Base-by-base conservation (phyloP, 2,888 invertebrate species). In the Eupithecia inturbata region DNA sequence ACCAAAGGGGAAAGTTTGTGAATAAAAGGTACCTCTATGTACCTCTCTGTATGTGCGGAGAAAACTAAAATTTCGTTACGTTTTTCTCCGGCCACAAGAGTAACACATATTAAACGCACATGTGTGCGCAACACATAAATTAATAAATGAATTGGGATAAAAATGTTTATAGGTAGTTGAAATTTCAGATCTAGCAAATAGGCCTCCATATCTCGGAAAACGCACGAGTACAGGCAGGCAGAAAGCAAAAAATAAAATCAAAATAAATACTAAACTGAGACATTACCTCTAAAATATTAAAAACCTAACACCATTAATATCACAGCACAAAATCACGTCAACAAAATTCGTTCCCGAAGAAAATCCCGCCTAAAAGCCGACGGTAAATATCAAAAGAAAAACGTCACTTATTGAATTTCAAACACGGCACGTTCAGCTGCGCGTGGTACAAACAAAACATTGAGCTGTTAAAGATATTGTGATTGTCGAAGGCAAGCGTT, bases 361-460 rank as follows among this genome's bases (percentile, higher is more conserved):
- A 53, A 53, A 26, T 22, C 57, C 57, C 57, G 14, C 57, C 57
- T 26, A 57, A 53, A 57, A 57, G 5, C 12, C 4, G 57, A 26
- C 9, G 26, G 12, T 26, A 63, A 26, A 62, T 33, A 14, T n/a
- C 33, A 64, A 33, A 64, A n/a, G 31, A 33, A 64, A n/a, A 64
- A 64, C 66, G 68, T 75, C 78, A 79, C 67, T 63, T 62, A 78
- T 77, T 75, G 62, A 73, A 77, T 72, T 72, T 71, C 70, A 71
- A 76, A 57, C 68, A 28, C 74, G 71, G 72, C 77, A 75, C 80
- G 80, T 80, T 76, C 75, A 67, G 26, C 69, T 67, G 71, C 77
- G 73, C 77, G 74, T 60, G 70, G 62, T 68, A 72, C 75, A 75
- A 74, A 75, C 75, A 77, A 77, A 78, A 80, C 80, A 80, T 80